phyloP scores from a whole-genome alignment of 2,113 vertebrate genomes.

The Genyomyrus donnyi region DNA sequence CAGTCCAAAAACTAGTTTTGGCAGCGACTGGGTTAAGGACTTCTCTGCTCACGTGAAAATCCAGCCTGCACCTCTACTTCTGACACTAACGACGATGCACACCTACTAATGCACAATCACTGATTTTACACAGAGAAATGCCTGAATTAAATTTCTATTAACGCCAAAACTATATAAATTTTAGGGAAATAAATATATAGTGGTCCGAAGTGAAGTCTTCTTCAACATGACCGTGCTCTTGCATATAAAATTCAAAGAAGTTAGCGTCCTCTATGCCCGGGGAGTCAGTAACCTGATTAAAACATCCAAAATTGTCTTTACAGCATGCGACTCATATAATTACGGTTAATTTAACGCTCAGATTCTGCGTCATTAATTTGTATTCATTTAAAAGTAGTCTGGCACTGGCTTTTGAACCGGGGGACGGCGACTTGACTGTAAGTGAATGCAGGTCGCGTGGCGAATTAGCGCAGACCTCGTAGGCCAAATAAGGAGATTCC shows the following conservation, averaged over 20 bases:
- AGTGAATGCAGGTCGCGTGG: slow-evolving; percentile 72
- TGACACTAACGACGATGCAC: background rate
- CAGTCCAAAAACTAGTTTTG: slow-evolving; percentile 34
- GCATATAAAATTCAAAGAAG: slow-evolving; percentile 70
- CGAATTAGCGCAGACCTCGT: slow-evolving; percentile 80
- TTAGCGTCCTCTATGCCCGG: slow-evolving; percentile 80
- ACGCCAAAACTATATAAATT: background rate
- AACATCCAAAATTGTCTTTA: slow-evolving; percentile 97
- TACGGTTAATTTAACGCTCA: slow-evolving; percentile 99
- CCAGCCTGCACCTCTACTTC: slow-evolving; percentile 50
- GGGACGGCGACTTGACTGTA: slow-evolving; percentile 71
- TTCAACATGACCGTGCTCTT: slow-evolving; percentile 49
- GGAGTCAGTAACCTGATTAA: slow-evolving; percentile 96
- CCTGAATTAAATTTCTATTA: background rate
- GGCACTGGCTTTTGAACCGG: slow-evolving; percentile 74
- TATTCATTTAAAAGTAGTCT: slow-evolving; percentile 97
- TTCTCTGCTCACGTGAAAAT: slow-evolving; percentile 51
- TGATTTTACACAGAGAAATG: background rate
- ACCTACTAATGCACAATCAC: background rate
- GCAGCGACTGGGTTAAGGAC: slow-evolving; percentile 7
- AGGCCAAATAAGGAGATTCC: slow-evolving; percentile 91
- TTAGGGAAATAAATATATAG: background rate
- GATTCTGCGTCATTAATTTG: slow-evolving; percentile 97
- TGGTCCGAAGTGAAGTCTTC: background rate
- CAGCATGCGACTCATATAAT: slow-evolving; percentile 98